Percentiles rank a stretch among this genome's conserved stretches.
These are phyloP conservation scores for Serranus cabrilla DNA, from an alignment of 2,797 vertebrate genomes.

Conservation along the genomic window DNA sequence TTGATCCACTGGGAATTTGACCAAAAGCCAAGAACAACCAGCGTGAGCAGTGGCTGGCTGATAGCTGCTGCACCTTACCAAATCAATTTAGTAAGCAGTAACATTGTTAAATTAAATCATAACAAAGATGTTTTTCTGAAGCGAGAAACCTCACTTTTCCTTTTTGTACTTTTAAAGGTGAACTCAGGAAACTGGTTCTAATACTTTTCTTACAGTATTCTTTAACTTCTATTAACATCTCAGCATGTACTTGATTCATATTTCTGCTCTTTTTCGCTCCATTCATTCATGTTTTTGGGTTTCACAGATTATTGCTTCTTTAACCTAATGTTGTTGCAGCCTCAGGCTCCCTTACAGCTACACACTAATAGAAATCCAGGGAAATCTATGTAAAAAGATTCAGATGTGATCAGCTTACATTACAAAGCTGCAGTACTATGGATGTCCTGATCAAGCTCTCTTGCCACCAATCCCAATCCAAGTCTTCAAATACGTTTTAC, in stretches of 20 bases:
- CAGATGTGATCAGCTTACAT: background rate
- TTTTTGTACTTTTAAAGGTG: conserved; percentile 22
- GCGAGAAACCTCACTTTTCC: conserved; percentile 2
- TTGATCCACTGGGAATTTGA: conserved; percentile 58
- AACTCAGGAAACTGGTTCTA: background rate
- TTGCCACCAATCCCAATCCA: background rate
- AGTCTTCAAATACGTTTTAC: background rate
- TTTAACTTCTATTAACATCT: conserved; percentile 15
- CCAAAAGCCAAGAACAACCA: conserved; percentile 53
- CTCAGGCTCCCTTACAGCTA: conserved; percentile 1
- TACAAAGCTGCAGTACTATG: background rate
- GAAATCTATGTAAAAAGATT: background rate
- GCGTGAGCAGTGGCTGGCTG: conserved; percentile 36
- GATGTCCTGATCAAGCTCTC: background rate
- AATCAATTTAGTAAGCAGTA: conserved; percentile 47
- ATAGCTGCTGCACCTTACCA: conserved; percentile 30
- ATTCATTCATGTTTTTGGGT: conserved; percentile 4
- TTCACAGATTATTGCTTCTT: background rate
- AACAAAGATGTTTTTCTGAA: conserved; percentile 18
- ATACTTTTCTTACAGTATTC: background rate
- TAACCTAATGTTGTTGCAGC: background rate
- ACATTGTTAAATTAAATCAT: conserved; percentile 30
- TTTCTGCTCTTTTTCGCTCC: background rate
- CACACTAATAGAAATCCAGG: background rate
- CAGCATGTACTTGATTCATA: conserved; percentile 7